phyloP scores from a whole-genome alignment of 2,797 vertebrate species.

The Taeniopygia guttata region DNA sequence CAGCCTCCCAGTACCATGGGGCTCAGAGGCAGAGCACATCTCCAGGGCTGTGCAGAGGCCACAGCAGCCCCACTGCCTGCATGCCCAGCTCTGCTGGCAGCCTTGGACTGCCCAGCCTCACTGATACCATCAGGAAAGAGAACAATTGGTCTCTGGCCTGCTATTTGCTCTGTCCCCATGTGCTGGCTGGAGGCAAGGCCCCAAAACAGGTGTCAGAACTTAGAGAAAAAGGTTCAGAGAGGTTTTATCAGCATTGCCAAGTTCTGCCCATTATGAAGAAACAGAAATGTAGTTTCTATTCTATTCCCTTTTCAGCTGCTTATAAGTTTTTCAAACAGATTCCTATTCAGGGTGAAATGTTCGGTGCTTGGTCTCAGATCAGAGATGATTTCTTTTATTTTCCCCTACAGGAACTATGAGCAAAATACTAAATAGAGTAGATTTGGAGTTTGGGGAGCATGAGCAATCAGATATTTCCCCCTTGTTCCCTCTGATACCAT shows the following conservation, averaged over 20 bases:
- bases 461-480: slow-evolving; percentile 61
- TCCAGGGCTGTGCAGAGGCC: neutral
- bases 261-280: neutral
- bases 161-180: neutral
- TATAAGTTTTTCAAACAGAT: slow-evolving; percentile 32
- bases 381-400: slow-evolving; percentile 70
- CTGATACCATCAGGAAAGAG: neutral
- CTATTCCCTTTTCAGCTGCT: slow-evolving; percentile 42
- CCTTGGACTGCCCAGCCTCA: neutral
- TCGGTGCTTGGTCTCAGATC: slow-evolving; percentile 60
- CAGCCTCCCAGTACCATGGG: neutral
- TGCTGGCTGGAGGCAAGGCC: neutral
- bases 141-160: neutral
- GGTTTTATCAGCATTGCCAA: neutral
- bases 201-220: neutral
- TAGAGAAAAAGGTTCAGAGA: neutral
- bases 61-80: neutral
- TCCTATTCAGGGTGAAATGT: slow-evolving; percentile 61
- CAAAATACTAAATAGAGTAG: slow-evolving; percentile 56
- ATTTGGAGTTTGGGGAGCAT: slow-evolving; percentile 43
- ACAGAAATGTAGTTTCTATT: neutral
- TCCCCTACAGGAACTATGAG: slow-evolving; percentile 58
- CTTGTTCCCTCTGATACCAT: slow-evolving; percentile 61
- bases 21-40: neutral
- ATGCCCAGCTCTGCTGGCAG: neutral